Percentiles rank a stretch among this genome's conserved stretches.
Evolutionary conservation across 2,113 vertebrate genomes (phyloP).

Genomic region (Zosterops pallidus): DNA sequence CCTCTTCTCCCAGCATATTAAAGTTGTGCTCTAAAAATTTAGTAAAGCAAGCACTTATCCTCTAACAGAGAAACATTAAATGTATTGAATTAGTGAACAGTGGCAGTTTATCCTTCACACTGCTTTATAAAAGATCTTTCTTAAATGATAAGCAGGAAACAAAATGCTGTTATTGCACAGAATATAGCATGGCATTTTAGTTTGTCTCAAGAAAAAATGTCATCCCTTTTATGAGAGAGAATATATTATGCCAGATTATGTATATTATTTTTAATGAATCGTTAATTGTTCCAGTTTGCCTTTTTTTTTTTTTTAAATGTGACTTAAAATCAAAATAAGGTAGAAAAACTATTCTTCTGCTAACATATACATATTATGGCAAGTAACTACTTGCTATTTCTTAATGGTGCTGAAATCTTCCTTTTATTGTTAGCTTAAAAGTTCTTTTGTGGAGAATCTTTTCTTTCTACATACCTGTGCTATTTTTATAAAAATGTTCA

Average conservation of each 20-base stretch:
- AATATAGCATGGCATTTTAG: background rate
- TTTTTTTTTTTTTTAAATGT: background rate
- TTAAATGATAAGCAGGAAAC: background rate
- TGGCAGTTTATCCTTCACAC: background rate
- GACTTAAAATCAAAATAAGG: background rate
- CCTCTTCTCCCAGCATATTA: background rate
- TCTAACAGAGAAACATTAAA: background rate
- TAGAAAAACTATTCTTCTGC: background rate
- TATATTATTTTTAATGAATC: background rate
- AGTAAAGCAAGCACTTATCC: background rate
- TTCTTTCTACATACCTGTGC: background rate
- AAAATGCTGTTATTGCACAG: background rate
- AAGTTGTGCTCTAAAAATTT: background rate
- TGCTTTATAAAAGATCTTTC: background rate
- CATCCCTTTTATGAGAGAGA: background rate
- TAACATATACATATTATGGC: background rate
- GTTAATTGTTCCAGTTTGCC: background rate
- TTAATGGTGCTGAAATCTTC: background rate
- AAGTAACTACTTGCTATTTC: background rate
- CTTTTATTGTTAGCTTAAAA: background rate
- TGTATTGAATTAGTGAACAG: background rate
- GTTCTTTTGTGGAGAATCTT: background rate
- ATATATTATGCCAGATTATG: background rate
- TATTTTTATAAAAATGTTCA: background rate
- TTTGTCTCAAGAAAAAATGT: background rate